A percentile compares a stretch with the other conserved stretches of the same genome.
phyloP scores from a whole-genome alignment of 2,113 vertebrate species.

The Coregonus clupeaformis region DNA sequence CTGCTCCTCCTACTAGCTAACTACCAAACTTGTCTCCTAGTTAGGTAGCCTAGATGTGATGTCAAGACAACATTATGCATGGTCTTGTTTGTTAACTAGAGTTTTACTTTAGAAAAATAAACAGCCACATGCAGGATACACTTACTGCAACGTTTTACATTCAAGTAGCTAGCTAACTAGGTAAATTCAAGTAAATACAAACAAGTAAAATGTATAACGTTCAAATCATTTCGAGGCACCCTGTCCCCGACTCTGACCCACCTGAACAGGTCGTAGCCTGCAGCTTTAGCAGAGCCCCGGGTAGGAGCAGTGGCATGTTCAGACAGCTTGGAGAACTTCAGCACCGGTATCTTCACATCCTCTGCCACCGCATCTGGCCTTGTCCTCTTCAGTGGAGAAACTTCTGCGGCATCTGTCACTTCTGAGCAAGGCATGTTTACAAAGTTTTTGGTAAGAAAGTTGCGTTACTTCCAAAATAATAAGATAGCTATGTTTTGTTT shows the following conservation, averaged over 20 bases:
- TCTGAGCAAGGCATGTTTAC: conserved; percentile 80
- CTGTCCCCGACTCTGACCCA: conserved; percentile 49
- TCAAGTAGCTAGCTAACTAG: background rate
- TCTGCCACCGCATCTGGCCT: conserved; percentile 32
- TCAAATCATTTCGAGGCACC: too few relatives aligned
- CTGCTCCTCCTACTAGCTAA: too few relatives aligned
- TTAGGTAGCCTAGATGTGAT: too few relatives aligned
- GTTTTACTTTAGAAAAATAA: too few relatives aligned
- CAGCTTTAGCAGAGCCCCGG: conserved; percentile 82
- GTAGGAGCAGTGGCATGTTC: conserved; percentile 84
- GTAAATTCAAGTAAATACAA: background rate
- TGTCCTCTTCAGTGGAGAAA: conserved; percentile 74
- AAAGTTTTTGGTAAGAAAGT: background rate
- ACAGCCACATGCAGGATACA: background rate
- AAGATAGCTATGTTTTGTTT: too few relatives aligned
- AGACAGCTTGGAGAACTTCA: conserved; percentile 82
- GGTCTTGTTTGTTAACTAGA: too few relatives aligned
- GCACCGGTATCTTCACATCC: conserved; percentile 31
- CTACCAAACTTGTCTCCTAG: too few relatives aligned
- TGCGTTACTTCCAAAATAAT: background rate
- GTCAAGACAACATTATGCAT: too few relatives aligned
- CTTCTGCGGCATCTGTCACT: conserved; percentile 29
- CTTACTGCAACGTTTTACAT: background rate
- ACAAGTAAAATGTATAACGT: background rate
- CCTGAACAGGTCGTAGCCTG: conserved; percentile 96